Conservation (phyloP, 1,140 invertebrate genomes). For the Lepeophtheirus salmonis region DNA sequence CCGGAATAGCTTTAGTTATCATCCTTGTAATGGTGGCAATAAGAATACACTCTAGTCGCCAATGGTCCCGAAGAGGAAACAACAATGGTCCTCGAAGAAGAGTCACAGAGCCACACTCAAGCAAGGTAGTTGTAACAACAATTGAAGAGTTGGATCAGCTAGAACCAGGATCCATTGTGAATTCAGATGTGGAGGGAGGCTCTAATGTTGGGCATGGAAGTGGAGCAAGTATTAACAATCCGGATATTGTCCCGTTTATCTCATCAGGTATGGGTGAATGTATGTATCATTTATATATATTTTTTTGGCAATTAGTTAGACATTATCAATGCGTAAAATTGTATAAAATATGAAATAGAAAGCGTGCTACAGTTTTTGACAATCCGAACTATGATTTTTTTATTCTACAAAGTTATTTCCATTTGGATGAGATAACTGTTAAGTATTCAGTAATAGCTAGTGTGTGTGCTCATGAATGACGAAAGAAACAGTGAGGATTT, state of each 20-base stretch:
- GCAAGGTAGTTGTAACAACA: neutral
- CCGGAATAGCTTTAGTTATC: neutral
- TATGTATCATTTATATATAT: too few relatives aligned
- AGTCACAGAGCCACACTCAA: neutral
- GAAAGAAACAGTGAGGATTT: too few relatives aligned
- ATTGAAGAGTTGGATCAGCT: neutral
- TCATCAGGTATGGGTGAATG: neutral
- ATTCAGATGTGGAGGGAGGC: neutral
- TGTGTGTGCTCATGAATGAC: too few relatives aligned
- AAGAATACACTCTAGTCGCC: neutral
- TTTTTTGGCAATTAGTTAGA: too few relatives aligned
- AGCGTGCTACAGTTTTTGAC: too few relatives aligned
- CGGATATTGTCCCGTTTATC: neutral
- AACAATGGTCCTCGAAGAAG: neutral
- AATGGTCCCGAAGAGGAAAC: neutral
- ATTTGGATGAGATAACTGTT: too few relatives aligned
- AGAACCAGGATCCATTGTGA: neutral
- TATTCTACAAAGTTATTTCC: too few relatives aligned
- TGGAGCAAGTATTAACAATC: neutral
- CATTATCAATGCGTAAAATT: too few relatives aligned
- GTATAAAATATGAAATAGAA: too few relatives aligned
- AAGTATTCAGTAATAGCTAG: too few relatives aligned
- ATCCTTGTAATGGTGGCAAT: neutral
- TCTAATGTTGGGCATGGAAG: neutral
- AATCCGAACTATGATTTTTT: too few relatives aligned